Evolutionary conservation across 1,140 invertebrate genomes (phyloP), one percentile per base, ranked within the genome.

Genomic region (Apis dorsata): DNA sequence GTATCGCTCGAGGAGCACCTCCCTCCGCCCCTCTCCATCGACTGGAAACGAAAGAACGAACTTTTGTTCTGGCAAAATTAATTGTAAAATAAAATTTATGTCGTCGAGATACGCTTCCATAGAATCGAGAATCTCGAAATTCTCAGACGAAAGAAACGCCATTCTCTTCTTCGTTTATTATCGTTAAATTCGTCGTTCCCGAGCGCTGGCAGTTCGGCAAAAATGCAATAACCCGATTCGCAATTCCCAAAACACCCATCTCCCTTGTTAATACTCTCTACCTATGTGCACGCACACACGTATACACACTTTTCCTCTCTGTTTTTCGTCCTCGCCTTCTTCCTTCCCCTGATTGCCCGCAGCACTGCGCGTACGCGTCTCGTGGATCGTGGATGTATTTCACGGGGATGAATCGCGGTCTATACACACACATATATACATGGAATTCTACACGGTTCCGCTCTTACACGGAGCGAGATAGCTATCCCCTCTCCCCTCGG

Each of bases 41-140:
- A 59, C 57, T 62, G 81, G 17, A 85, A 79, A 60, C 81, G 84
- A 81, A 85, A 83, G 81, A 69, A 63, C 63, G 84, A 83, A 76
- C 12, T 2, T 2, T 34, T 34, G 34, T 2, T 3, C 34, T 44
- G 34, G 34, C 24, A 44, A 44, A 44, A 44, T 44, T 44, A 44
- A 44, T 44, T 0, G 34, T 44, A 44, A 44, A 34, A 44, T 44
- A 44, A 44, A 44, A 44, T 44, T 44, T 44, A 44, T 0, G 24
- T 44, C 34, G 34, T 4, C 34, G 4, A 44, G 34, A 44, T 7
- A 24, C 24, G 0, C 24, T 24, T 24, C 24, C 24, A 24, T 0
- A 0, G 24, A 4, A 34, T 2, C 34, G 34, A 28, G 2, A 28
- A 1, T 28, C 34, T 34, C 34, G 34, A 34, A 34, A 24, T 24